Evolutionary conservation across 2,888 invertebrate species (phyloP).

Genomic region (Trilocha varians): DNA sequence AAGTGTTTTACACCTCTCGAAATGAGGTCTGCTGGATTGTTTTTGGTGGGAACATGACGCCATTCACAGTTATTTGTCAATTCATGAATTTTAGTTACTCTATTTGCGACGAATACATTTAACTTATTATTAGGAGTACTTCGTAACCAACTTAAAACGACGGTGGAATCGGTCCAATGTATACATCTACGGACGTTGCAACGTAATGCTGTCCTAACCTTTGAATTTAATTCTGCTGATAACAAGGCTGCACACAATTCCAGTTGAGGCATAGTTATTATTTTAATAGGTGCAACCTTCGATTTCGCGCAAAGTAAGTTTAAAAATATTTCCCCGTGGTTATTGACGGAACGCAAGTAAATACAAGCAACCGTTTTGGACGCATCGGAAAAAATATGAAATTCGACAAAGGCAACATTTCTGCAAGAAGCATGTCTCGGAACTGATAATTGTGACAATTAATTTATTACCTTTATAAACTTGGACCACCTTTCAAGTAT

Average conservation of each 20-base stretch:
- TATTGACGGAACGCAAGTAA: slow-evolving; percentile 14
- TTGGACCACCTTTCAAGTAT: slow-evolving; percentile 13
- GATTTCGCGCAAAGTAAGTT: slow-evolving; percentile 21
- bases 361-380: slow-evolving; percentile 19
- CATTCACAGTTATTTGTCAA: slow-evolving; percentile 4
- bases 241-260: slow-evolving; percentile 20
- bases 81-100: slow-evolving; percentile 14
- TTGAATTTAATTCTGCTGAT: slow-evolving; percentile 9
- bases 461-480: slow-evolving; percentile 9
- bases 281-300: slow-evolving; percentile 20
- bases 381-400: slow-evolving; percentile 23
- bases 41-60: too few species aligned
- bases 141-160: slow-evolving; percentile 17
- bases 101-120: slow-evolving; percentile 18
- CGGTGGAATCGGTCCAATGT: slow-evolving; percentile 19
- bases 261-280: slow-evolving; percentile 20
- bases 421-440: slow-evolving; percentile 16
- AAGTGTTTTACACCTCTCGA: too few species aligned
- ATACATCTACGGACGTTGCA: too few species aligned
- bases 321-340: slow-evolving; percentile 7
- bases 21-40: too few species aligned
- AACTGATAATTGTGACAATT: slow-evolving; percentile 8
- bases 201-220: slow-evolving; percentile 5
- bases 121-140: slow-evolving; percentile 10
- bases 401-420: slow-evolving; percentile 11